These are phyloP conservation scores for Mus spicilegus DNA, from an alignment of 2,113 vertebrate species.

Conservation along the genomic window DNA sequence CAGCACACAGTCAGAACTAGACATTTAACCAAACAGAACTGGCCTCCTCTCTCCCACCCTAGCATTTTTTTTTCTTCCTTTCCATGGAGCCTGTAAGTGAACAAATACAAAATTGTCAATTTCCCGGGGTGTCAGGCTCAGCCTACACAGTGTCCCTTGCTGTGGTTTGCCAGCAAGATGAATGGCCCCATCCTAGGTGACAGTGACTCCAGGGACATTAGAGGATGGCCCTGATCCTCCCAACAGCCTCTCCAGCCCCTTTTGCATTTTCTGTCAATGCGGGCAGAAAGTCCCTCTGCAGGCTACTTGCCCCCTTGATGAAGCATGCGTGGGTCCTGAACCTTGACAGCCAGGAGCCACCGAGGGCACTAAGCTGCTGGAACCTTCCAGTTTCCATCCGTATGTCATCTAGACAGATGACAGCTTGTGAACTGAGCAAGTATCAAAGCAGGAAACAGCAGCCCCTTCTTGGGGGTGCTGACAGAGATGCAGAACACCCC, in stretches of 20 bases:
- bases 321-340: not conserved
- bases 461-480: not conserved
- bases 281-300: not conserved
- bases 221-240: not conserved
- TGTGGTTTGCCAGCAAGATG: not conserved
- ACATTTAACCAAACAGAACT: no score
- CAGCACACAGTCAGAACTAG: no score
- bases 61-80: not conserved
- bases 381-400: not conserved
- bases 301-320: not conserved
- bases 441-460: not conserved
- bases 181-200: not conserved
- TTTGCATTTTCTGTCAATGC: not conserved
- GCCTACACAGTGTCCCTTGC: not conserved
- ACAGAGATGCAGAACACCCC: not conserved
- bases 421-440: not conserved
- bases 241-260: not conserved
- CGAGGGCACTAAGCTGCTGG: not conserved
- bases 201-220: not conserved
- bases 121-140: not conserved
- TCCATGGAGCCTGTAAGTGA: not conserved
- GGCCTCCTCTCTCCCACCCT: not conserved
- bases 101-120: not conserved
- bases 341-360: not conserved
- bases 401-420: not conserved